Evolutionary conservation across 2,888 invertebrate genomes (phyloP).

Genomic region (Phyllotreta striolata): DNA sequence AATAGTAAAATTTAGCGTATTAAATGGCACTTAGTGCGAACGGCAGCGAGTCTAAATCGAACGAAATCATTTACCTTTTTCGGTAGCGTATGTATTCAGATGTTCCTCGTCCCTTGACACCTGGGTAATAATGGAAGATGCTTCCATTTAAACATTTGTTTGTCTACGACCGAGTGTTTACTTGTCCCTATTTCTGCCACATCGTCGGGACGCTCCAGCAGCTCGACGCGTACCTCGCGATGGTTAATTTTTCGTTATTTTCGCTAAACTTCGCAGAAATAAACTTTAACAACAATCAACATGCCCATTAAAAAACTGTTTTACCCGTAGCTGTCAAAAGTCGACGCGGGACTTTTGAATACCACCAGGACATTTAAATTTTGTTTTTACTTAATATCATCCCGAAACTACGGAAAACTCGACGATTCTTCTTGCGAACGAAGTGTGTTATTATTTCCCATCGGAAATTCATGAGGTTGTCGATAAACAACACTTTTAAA

Average conservation of each 20-base stretch:
- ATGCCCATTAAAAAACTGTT: conserved; percentile 35
- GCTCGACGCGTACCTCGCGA: conserved; percentile 20
- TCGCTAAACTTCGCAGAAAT: conserved; percentile 30
- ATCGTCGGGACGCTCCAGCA: conserved; percentile 28
- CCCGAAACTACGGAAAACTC: too few species aligned
- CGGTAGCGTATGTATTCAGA: conserved; percentile 89
- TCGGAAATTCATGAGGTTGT: too few species aligned
- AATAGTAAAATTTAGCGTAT: conserved; percentile 6
- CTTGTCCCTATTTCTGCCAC: conserved; percentile 29
- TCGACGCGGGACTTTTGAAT: conserved; percentile 34
- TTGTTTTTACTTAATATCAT: not conserved
- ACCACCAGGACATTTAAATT: conserved; percentile 16
- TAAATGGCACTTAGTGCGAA: not conserved
- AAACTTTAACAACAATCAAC: conserved; percentile 42
- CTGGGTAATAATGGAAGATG: conserved; percentile 98
- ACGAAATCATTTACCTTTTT: conserved; percentile 79
- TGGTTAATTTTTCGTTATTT: conserved; percentile 12
- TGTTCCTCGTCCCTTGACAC: conserved; percentile 97
- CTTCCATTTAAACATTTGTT: conserved; percentile 90
- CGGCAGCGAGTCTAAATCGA: conserved; percentile 7
- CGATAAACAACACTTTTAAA: too few species aligned
- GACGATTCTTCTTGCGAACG: too few species aligned
- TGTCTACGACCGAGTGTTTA: conserved; percentile 26
- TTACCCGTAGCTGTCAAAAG: conserved; percentile 35
- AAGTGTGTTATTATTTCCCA: too few species aligned